Evolutionary conservation across 2,113 vertebrate species (phyloP).

Genomic region (Neopipo cinnamomea): DNA sequence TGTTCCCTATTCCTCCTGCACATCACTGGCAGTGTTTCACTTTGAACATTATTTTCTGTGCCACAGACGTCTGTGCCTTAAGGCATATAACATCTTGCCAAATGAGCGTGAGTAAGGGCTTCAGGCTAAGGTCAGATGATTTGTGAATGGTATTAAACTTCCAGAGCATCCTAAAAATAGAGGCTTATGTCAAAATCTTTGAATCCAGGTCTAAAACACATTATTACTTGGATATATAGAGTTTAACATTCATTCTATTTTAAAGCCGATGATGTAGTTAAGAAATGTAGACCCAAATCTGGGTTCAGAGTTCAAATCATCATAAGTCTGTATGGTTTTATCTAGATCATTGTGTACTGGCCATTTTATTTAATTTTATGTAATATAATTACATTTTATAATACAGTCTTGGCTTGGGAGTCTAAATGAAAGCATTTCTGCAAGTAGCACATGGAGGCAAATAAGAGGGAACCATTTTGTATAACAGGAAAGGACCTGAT

Average conservation of each 20-base stretch:
- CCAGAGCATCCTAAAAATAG: background rate
- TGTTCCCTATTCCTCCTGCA: background rate
- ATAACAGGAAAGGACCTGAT: background rate
- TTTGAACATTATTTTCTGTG: background rate
- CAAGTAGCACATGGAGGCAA: background rate
- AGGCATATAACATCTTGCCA: background rate
- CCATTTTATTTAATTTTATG: background rate
- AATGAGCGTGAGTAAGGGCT: background rate
- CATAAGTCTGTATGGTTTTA: background rate
- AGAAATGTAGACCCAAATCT: background rate
- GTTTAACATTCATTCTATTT: background rate
- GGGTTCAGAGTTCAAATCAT: background rate
- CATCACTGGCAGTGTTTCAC: background rate
- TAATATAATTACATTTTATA: background rate
- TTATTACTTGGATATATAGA: background rate
- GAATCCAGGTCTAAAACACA: background rate
- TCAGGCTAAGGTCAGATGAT: background rate
- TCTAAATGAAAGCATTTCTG: background rate
- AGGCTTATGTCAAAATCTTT: background rate
- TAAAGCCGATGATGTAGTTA: background rate
- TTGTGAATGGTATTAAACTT: background rate
- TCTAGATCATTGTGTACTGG: background rate
- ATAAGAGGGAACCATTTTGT: background rate
- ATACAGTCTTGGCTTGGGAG: background rate
- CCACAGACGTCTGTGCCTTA: background rate